phyloP scores from a whole-genome alignment of 2,888 invertebrate species.

The Prosapia bicincta region DNA sequence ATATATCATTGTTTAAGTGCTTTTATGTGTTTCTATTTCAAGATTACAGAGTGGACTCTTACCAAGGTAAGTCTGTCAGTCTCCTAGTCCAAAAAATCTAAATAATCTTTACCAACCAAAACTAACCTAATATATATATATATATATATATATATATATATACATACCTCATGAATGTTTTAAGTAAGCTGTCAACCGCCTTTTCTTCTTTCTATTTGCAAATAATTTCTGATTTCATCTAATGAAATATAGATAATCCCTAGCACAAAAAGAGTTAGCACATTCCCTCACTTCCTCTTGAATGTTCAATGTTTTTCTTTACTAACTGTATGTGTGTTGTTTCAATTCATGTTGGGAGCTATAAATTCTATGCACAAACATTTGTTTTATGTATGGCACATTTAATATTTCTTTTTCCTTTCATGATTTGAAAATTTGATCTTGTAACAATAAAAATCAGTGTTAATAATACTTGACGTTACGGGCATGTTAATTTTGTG shows the following conservation, averaged over 20 bases:
- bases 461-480: neutral
- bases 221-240: neutral
- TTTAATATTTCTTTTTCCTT: neutral
- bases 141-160: too few species aligned
- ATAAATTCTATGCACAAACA: neutral
- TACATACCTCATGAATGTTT: too few species aligned
- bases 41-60: too few species aligned
- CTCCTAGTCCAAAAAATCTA: too few species aligned
- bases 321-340: neutral
- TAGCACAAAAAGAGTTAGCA: neutral
- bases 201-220: too few species aligned
- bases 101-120: too few species aligned
- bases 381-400: neutral
- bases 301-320: neutral
- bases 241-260: neutral
- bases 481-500: neutral
- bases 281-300: neutral
- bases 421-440: neutral
- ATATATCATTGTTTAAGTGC: too few species aligned
- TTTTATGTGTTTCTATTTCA: too few species aligned
- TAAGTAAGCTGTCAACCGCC: too few species aligned
- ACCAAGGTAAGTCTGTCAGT: too few species aligned
- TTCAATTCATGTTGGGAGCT: slow-evolving; percentile 2
- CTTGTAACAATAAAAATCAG: neutral
- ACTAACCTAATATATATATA: too few species aligned